Evolutionary conservation across 2,113 vertebrate species (phyloP), one percentile per base, ranked within the genome.

Genomic region (Pandion haliaetus): DNA sequence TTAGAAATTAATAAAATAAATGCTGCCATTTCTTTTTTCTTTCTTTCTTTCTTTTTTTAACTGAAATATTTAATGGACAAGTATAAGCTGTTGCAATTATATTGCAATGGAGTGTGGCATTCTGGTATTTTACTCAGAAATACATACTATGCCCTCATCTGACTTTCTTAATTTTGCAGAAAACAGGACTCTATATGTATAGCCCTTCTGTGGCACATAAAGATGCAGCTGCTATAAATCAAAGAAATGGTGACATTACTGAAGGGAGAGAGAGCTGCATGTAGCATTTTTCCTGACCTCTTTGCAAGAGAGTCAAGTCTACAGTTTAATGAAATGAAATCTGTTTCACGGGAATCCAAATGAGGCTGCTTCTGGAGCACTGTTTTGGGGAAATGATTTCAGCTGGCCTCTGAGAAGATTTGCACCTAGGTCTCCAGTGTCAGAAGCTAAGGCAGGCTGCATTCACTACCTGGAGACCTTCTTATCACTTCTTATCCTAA

Each of bases 281-380:
- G 67, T 86, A 97, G 90, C 85, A 84, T 96, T 98, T 98, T 97
- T 91, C 73, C 36, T 82, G 76, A 96, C 94, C 93, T 97, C 92
- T 93, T 87, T 82, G 80, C 93, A 82, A 95, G 44, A 86, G 32
- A 97, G 96, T 97, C 86, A 97, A 98, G 92, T 95, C 91, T 96
- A 90, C 84, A 97, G 63, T 96, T 97, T 98, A 98, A 97, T 97
- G 92, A 97, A 98, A 98, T 88, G 32, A 97, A 98, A 97, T 95
- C 96, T 97, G 89, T 98, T 97, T 90, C 3, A 28, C 62, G 85
- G 83, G 88, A 98, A 97, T 94, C 87, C 1, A 21, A 97, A 93
- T 86, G 86, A 97, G 73, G 36, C 86, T 90, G 90, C 79, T 85
- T 95, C 92, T 89, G 36, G 70, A 96, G 79, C 76, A 86, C 89